A percentile compares a stretch with the other conserved stretches of the same genome.
Evolutionary conservation across 2,113 vertebrate species (phyloP).

Genomic region (Callorhinus ursinus): DNA sequence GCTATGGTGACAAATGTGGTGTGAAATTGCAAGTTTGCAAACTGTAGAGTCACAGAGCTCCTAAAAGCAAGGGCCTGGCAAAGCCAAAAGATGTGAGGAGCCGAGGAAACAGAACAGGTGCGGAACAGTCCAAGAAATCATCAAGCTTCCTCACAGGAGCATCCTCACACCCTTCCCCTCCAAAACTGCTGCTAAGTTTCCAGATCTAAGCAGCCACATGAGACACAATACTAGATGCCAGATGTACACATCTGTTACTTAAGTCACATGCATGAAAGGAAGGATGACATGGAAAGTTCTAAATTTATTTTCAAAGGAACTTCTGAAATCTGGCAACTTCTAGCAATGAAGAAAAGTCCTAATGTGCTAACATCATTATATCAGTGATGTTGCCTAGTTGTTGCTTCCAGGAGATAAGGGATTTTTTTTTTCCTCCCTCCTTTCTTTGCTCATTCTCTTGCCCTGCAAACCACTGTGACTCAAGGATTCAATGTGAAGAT

Average conservation of each 20-base stretch:
- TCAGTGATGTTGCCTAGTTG: background rate
- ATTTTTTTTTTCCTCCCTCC: too few relatives aligned
- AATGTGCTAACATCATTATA: background rate
- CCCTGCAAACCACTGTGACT: background rate
- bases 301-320: background rate
- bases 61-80: background rate
- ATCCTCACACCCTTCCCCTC: background rate
- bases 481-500: background rate
- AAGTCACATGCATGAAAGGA: background rate
- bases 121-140: background rate
- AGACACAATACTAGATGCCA: background rate
- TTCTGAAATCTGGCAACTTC: background rate
- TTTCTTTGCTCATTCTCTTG: background rate
- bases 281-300: background rate
- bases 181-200: background rate
- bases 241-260: background rate
- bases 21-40: conserved; percentile 79
- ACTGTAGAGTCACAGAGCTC: conserved; percentile 54
- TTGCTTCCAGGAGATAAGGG: background rate
- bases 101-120: background rate
- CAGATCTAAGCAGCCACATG: background rate
- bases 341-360: background rate
- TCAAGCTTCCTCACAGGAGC: accelerated
- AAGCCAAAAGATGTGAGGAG: background rate
- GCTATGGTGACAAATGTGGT: conserved; percentile 70